Base-by-base conservation (phyloP, 2,113 vertebrate species). In the Notarius quadriscutis region DNA sequence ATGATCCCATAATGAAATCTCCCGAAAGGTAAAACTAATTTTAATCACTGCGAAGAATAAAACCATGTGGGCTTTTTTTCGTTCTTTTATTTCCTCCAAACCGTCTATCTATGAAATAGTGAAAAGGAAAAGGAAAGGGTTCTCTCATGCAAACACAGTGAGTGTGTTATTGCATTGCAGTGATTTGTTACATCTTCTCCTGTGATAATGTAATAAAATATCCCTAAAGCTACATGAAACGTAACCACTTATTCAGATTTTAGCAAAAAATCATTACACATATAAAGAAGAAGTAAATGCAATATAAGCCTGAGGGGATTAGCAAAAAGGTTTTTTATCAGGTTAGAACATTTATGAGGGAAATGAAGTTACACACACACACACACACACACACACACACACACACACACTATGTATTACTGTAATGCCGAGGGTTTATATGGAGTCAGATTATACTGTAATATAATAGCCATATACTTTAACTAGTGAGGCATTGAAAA, bases 301-400 rank as follows among this genome's bases (percentile, higher is more conserved):
- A 81, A 48, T 62, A 41, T 25, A 60, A 81, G 62, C 79, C 79
- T 81, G 57, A 80, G 79, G 79, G 79, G 79, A 81, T 81, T 81
- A 81, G 79, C 79, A 41, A 62, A 81, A 81, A 81, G 79, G 30
- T 81, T 81, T 81, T 81, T 81, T 81, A 81, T 81, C 20, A 62
- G 34, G 79, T 81, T 81, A 81, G 57, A 81, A 81, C 79, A 62
- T 81, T 87, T 87, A 87, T 78, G 72, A 25, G 82, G 60, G 81
- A 85, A 63, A 84, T 65, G 25, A 51, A 78, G 80, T 87, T 62
- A 82, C 77, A 62, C 81, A 62, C 53, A n/a, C 57, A 75, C 72
- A 75, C 85, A 81, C 71, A 85, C 62, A 84, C 67, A 80, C 25
- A 63, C 50, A 20, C 51, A 84, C 85, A 85, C 71, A 85, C 75